Base-by-base conservation (phyloP, 2,888 invertebrate genomes). In the Drosophila robusta region DNA sequence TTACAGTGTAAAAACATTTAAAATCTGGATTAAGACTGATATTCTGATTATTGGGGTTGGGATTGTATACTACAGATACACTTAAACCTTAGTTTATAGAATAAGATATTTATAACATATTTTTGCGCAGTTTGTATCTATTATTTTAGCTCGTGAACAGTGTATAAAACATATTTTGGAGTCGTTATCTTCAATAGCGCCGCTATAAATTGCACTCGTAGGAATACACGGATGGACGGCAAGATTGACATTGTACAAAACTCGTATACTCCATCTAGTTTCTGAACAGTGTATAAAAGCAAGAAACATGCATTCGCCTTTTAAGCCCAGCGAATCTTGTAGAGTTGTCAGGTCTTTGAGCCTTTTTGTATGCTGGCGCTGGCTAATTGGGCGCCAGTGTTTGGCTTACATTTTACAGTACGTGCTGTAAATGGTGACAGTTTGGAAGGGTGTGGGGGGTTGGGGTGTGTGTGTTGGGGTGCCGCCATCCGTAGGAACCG, bases 401-500 rank as follows among this genome's bases (percentile, higher is more conserved):
- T 49, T 39, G 34, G 38, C 45, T 41, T 38, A 51, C 22, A 24
- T 29, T 41, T 38, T n/a, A 12, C 57, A 36, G 12, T 5, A 29
- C 18, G 41, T 14, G 24, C 46, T 14, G 46, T n/a, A 55, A 70
- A 63, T 63, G 50, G 55, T 46, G 64, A 55, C 57, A 46, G 55
- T 38, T 75, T 46, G 44, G 44, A 34, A 6, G 54, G 36, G 9
- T 41, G 39, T 6, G 54, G 36, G 9, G 55, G 39, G 11, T 14
- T 34, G 14, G 22, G 24, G 2, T 16, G n/a, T n/a, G n/a, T 18
- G 1, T 18, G 18, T 18, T 18, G 34, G 46, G 29, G 29, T 9
- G 6, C 36, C 45, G 78, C 1, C 41, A 36, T 42, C 41, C 49
- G 34, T 45, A 61, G 46, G 70, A 84, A 89, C 86, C 80, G 86